Base-by-base conservation (phyloP, 2,888 invertebrate genomes). In the Deroplatys truncata region DNA sequence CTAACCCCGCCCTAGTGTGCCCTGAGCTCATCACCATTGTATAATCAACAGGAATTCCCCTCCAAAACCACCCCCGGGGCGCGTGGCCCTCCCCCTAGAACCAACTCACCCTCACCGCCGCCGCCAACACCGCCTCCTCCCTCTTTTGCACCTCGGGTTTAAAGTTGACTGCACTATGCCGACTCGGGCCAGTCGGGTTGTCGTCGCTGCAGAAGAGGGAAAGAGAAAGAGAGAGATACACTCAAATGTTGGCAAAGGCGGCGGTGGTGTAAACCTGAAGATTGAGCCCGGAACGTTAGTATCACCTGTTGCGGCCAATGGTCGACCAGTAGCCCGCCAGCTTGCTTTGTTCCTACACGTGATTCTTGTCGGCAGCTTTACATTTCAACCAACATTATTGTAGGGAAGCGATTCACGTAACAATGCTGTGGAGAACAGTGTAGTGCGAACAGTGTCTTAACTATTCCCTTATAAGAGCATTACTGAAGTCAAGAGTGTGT, bases 41-140 rank as follows among this genome's bases (percentile, higher is more conserved):
- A 72, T 72, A 72, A 72, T 72, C 56, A 72, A 49, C 28, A 35
- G 25, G 82, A 82, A 49, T 56, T 72, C 88, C 88, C 88, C 88
- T 29, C 88, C 84, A 84, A 49, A 28, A 84, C 85, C 72, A 88
- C 72, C 88, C 89, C 85, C 43, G n/a, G 89, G 89, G 82, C 89
- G 89, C 89, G 82, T 89, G 89, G 89, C 84, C 87, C 87, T 35
- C 87, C 87, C 88, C 85, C 85, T 28, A 28, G 89, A 85, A 35
- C 89, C 43, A 85, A 35, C 85, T 82, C 85, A 29, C 87, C 87
- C 29, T 82, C 87, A 83, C 43, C 83, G 87, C 88, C 89, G 72
- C 89, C 89, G 82, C 31, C 84, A 82, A 28, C 84, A 20, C 29
- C 28, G 31, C 43, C 28, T 35, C 31, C 49, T 72, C 72, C 85